Evolutionary conservation across 2,113 vertebrate species (phyloP).

Genomic region (Picathartes gymnocephalus): DNA sequence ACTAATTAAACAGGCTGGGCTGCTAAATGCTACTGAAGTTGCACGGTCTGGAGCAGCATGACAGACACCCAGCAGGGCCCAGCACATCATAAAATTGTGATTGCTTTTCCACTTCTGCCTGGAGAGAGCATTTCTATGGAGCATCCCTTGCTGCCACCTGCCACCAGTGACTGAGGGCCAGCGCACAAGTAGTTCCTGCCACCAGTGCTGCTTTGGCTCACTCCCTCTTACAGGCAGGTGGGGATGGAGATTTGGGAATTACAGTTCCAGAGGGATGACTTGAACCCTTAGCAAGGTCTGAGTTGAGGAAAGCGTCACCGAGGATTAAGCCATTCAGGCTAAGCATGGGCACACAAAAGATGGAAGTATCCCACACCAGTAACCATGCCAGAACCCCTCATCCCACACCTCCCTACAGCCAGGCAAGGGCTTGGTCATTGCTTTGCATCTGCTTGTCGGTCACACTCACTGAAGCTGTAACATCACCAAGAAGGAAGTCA

Average conservation of each 20-base stretch:
- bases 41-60: fast-evolving
- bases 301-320: not conserved
- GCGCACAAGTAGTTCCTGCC: fast-evolving
- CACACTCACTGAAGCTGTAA: not conserved
- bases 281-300: not conserved
- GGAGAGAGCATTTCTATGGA: not conserved
- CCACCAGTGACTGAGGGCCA: not conserved
- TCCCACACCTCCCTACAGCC: fast-evolving
- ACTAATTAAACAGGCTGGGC: not conserved
- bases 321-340: not conserved
- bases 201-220: fast-evolving
- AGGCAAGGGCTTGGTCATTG: not conserved
- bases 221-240: not conserved
- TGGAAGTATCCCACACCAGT: not conserved
- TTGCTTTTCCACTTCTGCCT: not conserved
- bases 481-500: not conserved
- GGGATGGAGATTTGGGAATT: not conserved
- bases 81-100: fast-evolving
- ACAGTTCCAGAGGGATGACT: not conserved
- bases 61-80: not conserved
- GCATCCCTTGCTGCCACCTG: not conserved
- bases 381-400: not conserved
- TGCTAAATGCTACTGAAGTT: not conserved
- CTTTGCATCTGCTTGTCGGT: not conserved
- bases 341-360: not conserved